These are phyloP conservation scores for Agrenia bidenticulata DNA, from an alignment of 2,888 invertebrate genomes.

Conservation along the genomic window DNA sequence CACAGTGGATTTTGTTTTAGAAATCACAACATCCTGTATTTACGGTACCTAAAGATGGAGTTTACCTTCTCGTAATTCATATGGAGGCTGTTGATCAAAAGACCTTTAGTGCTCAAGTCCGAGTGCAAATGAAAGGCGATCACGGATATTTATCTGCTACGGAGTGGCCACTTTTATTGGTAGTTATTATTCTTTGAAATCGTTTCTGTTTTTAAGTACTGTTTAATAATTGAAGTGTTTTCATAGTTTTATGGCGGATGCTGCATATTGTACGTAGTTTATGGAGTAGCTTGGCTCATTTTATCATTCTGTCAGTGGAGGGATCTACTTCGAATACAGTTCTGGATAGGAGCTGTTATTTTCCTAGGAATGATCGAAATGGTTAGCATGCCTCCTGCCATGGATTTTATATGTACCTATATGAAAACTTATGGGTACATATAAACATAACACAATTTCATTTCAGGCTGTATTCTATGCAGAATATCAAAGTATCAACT, in stretches of 20 bases:
- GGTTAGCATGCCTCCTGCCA: too few species aligned
- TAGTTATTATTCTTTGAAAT: too few species aligned
- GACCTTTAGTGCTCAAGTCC: slow-evolving; percentile 64
- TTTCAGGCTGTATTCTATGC: slow-evolving; percentile 79
- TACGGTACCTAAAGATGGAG: slow-evolving; percentile 68
- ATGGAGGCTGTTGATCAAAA: slow-evolving; percentile 56
- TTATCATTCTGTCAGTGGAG: slow-evolving; percentile 85
- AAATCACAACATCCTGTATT: slow-evolving; percentile 61
- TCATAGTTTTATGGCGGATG: slow-evolving; percentile 82
- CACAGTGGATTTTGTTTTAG: too few species aligned
- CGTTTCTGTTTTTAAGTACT: too few species aligned
- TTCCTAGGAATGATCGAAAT: slow-evolving; percentile 82
- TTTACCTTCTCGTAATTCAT: slow-evolving; percentile 66
- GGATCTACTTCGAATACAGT: slow-evolving; percentile 86
- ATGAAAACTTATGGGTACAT: too few species aligned
- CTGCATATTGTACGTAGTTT: slow-evolving; percentile 82
- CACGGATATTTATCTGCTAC: slow-evolving; percentile 84
- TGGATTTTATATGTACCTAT: too few species aligned
- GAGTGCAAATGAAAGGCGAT: slow-evolving; percentile 72
- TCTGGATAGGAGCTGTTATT: slow-evolving; percentile 93
- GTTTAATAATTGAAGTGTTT: too few species aligned
- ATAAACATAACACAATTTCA: too few species aligned
- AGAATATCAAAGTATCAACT: slow-evolving; percentile 77
- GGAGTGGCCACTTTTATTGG: slow-evolving; percentile 83
- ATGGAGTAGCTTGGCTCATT: slow-evolving; percentile 78